phyloP scores from a whole-genome alignment of 2,888 invertebrate species.

The Erebia epiphron region DNA sequence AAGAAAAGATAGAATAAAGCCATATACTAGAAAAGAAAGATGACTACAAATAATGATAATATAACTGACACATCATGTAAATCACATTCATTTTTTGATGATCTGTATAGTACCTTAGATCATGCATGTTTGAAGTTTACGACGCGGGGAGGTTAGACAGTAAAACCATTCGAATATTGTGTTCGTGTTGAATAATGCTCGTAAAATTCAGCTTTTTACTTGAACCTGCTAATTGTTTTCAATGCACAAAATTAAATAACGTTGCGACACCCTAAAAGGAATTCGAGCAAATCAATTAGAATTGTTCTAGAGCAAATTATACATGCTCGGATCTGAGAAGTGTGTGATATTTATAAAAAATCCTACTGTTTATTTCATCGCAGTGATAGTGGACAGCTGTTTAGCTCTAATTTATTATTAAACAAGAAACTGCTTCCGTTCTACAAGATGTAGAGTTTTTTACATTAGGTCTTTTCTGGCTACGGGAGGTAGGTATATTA shows the following conservation, averaged over 20 bases:
- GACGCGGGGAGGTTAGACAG: too few species aligned
- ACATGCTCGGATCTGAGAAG: not conserved
- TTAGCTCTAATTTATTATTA: constrained; percentile 10
- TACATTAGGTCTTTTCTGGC: not conserved
- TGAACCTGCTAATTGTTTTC: not conserved
- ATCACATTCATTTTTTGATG: too few species aligned
- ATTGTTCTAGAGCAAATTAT: constrained; percentile 1
- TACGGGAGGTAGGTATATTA: too few species aligned
- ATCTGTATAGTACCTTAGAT: too few species aligned
- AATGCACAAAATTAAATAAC: constrained; percentile 2
- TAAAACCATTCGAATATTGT: too few species aligned
- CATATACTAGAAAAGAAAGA: too few species aligned
- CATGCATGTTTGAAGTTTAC: too few species aligned
- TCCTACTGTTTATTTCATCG: constrained; percentile 1
- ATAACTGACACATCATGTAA: too few species aligned
- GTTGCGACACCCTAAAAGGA: constrained; percentile 3
- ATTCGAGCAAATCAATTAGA: constrained; percentile 15
- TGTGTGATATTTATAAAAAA: constrained; percentile 25
- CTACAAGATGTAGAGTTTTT: not conserved
- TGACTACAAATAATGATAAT: too few species aligned
- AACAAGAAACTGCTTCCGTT: not conserved
- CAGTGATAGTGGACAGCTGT: constrained; percentile 24
- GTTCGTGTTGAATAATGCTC: too few species aligned
- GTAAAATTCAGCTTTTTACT: too few species aligned
- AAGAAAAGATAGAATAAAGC: too few species aligned